Evolutionary conservation across 2,888 invertebrate genomes (phyloP).

Genomic region (Melinaea menophilus): DNA sequence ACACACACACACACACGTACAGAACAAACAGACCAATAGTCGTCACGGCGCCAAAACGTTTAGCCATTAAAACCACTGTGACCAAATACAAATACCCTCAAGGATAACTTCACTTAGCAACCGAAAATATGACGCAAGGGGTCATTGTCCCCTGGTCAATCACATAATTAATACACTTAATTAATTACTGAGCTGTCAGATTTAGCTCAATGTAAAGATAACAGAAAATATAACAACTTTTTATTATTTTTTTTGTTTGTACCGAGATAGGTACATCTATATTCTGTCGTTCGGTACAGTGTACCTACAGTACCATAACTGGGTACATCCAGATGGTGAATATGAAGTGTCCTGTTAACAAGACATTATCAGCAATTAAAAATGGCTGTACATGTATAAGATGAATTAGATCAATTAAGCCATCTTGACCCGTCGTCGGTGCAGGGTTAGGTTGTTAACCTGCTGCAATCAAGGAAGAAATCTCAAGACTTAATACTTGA

Average conservation of each 20-base stretch:
- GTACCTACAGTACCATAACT: not conserved
- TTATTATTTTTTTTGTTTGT: not conserved
- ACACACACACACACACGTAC: too few relatives aligned
- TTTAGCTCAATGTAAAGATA: slow-evolving; percentile 19
- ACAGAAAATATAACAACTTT: slow-evolving; percentile 2
- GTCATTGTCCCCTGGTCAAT: slow-evolving; percentile 21
- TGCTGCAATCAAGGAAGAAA: not conserved
- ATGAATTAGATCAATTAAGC: slow-evolving; percentile 32
- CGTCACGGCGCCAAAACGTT: slow-evolving; percentile 3
- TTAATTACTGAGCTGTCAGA: slow-evolving; percentile 28
- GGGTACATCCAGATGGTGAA: not conserved
- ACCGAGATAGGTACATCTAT: too few relatives aligned
- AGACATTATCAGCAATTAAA: slow-evolving; percentile 25
- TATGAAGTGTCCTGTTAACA: slow-evolving; percentile 1
- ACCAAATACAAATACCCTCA: not conserved
- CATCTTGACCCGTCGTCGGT: slow-evolving; percentile 26
- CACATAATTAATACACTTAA: slow-evolving; percentile 29
- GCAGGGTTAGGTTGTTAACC: slow-evolving; percentile 19
- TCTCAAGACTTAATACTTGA: not conserved
- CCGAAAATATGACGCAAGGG: slow-evolving; percentile 4
- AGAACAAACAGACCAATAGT: too few relatives aligned
- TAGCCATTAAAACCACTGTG: not conserved
- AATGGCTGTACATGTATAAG: slow-evolving; percentile 22
- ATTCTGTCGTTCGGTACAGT: not conserved
- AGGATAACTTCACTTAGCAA: slow-evolving; percentile 1